A percentile compares a stretch with the other conserved stretches of the same genome.
phyloP scores from a whole-genome alignment of 2,113 vertebrate genomes.

The Symphodus melops region DNA sequence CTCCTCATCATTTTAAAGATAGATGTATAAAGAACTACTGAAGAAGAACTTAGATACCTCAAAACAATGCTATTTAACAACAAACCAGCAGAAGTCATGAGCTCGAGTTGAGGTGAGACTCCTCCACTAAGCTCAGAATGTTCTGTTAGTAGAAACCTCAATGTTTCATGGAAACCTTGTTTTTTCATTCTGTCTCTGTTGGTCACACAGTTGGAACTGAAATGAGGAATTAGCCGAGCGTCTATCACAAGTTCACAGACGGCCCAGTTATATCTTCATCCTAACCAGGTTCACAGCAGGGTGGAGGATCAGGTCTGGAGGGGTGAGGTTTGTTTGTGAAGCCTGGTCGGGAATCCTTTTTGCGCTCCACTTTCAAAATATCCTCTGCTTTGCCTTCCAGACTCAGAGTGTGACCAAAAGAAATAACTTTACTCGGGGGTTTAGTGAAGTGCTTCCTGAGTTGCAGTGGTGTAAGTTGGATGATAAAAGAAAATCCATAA shows the following conservation, averaged over 20 bases:
- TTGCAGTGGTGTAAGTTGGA: not conserved
- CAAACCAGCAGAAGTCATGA: not conserved
- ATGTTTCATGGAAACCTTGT: slow-evolving; percentile 8
- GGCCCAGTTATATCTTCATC: slow-evolving; percentile 21
- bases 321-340: slow-evolving; percentile 44
- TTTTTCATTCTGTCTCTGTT: slow-evolving; percentile 14
- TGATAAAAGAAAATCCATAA: slow-evolving; percentile 18
- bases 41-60: not conserved
- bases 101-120: not conserved
- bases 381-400: slow-evolving; percentile 35
- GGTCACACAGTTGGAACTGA: slow-evolving; percentile 41
- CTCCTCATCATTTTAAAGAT: not conserved
- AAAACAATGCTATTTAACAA: not conserved
- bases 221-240: slow-evolving; percentile 37
- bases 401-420: slow-evolving; percentile 47
- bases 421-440: slow-evolving; percentile 26
- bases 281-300: slow-evolving; percentile 35
- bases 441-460: slow-evolving; percentile 8
- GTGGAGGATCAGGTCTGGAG: slow-evolving; percentile 28
- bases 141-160: not conserved
- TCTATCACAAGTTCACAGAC: slow-evolving; percentile 55
- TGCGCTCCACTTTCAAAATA: slow-evolving; percentile 52
- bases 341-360: slow-evolving; percentile 57
- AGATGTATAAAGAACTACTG: not conserved
- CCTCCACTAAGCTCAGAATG: not conserved